Evolutionary conservation across 2,113 vertebrate genomes (phyloP), one percentile per base, ranked within the genome.

Genomic region (Pseudorhombus dupliciocellatus): DNA sequence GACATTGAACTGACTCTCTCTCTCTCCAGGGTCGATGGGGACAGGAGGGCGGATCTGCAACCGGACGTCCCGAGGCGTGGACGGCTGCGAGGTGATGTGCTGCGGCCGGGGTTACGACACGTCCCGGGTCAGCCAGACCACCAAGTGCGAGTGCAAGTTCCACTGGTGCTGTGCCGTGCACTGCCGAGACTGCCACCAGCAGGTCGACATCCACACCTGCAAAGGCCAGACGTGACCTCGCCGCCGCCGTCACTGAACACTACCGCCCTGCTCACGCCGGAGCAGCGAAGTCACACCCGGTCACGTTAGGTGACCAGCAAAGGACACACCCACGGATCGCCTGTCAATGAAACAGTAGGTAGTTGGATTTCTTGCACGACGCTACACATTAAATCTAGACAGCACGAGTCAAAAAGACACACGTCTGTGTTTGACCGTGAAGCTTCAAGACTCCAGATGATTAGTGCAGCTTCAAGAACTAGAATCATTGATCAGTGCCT

Each of bases 1-100:
- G n/a, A n/a, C n/a, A n/a, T n/a, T n/a, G n/a, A 42, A 42, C 44
- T 20, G 16, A 20, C 44, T 44, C 12, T 16, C 46, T 50, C 46
- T 46, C 14, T 18, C 18, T 15, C 9, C 54, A 98, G 97, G 97
- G 1, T 97, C 97, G 8, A 83, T 94, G 0, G 97, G 97, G 30
- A 98, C 97, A 0, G 95, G 93, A 0, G 97, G 97, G 0, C 95
- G 97, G 0, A 88, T 95, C n/a, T 98, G 97, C 61, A 97, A 97
- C 94, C 91, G 95, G 37, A 97, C 93, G 1, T 98, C 97, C 1
- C 93, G 94, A 0, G 95, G 95, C 60, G 93, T 93, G 80, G 96
- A 97, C 90, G 94, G 97, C 94, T 99, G 97, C 0, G 97, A 98
- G 62, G 96, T 98, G 78, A 97, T 98, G 97, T 98, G 97, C 91